Percentiles rank a stretch among this genome's conserved stretches.
Conservation (phyloP, 2,888 invertebrate genomes). For the Drosophila rellima region DNA sequence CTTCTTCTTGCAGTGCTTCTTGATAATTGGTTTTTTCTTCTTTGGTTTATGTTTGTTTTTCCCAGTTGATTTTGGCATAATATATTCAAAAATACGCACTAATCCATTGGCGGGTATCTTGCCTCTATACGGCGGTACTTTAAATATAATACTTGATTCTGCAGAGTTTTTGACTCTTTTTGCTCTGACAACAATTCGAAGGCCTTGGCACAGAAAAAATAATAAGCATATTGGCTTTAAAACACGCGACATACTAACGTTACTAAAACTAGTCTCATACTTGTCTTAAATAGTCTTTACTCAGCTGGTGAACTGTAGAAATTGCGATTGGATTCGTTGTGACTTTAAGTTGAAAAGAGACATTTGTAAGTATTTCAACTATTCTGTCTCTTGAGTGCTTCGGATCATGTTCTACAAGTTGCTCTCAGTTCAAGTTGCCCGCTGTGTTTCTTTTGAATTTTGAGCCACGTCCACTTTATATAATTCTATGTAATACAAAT, state of each 20-base stretch:
- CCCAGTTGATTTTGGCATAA: conserved; percentile 22
- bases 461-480: conserved; percentile 10
- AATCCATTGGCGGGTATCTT: conserved; percentile 30
- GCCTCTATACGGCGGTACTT: conserved; percentile 4
- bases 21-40: not conserved
- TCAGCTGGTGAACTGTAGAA: not conserved
- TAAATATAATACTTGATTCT: not conserved
- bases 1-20: not conserved
- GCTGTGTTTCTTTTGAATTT: conserved; percentile 16
- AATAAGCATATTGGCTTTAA: conserved; percentile 14
- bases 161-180: not conserved
- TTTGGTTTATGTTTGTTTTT: not conserved
- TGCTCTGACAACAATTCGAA: not conserved
- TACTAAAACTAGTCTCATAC: not conserved
- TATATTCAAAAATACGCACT: conserved; percentile 48
- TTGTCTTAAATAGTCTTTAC: not conserved
- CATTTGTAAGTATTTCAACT: conserved; percentile 4
- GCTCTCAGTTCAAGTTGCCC: conserved; percentile 1
- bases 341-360: not conserved
- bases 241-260: conserved; percentile 1
- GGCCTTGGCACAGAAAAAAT: not conserved
- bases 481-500: conserved; percentile 6
- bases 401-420: conserved; percentile 1
- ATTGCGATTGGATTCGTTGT: conserved; percentile 7
- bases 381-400: not conserved